Percentiles rank a stretch among this genome's conserved stretches.
Evolutionary conservation across 35 echinoderm and acorn worm genomes (phyloP).

Genomic region (Diadema setosum): DNA sequence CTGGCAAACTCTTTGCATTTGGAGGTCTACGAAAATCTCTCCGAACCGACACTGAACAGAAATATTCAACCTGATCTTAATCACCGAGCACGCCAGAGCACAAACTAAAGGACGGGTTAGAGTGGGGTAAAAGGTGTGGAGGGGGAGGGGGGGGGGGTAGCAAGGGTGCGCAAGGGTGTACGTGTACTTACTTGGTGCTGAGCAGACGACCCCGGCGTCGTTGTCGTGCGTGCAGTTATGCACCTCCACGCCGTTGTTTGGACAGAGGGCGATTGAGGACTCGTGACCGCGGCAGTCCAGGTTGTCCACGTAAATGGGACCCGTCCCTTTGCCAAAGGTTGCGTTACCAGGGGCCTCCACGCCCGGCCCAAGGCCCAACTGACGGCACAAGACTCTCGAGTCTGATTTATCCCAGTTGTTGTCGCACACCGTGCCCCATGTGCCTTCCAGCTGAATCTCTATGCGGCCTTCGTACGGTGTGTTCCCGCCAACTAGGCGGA

Average conservation of each 20-base stretch:
- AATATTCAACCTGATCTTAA: too few relatives aligned
- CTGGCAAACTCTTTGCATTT: too few relatives aligned
- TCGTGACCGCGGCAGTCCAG: slow-evolving; percentile 28
- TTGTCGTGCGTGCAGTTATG: slow-evolving; percentile 32
- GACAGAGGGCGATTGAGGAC: not conserved
- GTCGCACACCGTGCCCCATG: slow-evolving; percentile 21
- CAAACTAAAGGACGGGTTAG: too few relatives aligned
- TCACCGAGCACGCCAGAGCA: too few relatives aligned
- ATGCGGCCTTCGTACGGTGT: slow-evolving; percentile 13
- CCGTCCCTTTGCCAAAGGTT: slow-evolving; percentile 11
- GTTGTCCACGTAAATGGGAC: slow-evolving; percentile 18
- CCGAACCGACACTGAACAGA: too few relatives aligned
- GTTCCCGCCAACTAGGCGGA: not conserved
- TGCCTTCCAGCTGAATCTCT: not conserved
- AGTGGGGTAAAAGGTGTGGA: too few relatives aligned
- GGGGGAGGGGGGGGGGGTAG: too few relatives aligned
- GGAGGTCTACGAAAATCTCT: too few relatives aligned
- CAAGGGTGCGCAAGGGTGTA: too few relatives aligned
- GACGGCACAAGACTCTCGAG: slow-evolving; percentile 7
- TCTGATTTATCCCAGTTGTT: slow-evolving; percentile 20
- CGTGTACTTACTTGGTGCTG: not conserved
- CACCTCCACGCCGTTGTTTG: not conserved
- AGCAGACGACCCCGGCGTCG: slow-evolving; percentile 27
- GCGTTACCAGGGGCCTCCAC: not conserved
- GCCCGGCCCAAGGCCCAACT: slow-evolving; percentile 1